These are phyloP conservation scores for Mastomys coucha DNA, from an alignment of 2,113 vertebrate species.

Conservation along the genomic window DNA sequence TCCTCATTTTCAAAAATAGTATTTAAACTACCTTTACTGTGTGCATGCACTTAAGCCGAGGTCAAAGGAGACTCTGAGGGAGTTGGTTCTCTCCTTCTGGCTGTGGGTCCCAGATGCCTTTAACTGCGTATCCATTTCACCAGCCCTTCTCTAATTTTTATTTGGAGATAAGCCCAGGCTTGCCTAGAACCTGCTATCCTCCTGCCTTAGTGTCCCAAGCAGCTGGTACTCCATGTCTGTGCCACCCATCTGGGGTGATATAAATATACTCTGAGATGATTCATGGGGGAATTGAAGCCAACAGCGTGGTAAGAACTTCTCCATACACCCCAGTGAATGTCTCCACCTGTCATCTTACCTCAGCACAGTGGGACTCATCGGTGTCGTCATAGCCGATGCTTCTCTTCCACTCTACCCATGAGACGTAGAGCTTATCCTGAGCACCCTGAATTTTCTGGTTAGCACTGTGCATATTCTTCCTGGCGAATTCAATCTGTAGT, in stretches of 20 bases:
- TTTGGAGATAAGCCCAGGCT: background rate
- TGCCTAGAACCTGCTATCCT: background rate
- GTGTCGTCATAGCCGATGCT: constrained; percentile 81
- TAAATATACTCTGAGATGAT: background rate
- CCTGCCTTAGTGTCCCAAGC: background rate
- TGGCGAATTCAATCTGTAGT: constrained; percentile 93
- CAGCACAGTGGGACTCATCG: constrained; percentile 85
- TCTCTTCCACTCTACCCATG: constrained; percentile 91
- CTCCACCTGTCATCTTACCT: constrained; percentile 86
- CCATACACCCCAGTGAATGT: background rate
- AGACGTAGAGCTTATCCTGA: constrained; percentile 88
- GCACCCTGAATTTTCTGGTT: constrained; percentile 91
- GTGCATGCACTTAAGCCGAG: background rate
- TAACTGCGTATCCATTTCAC: background rate
- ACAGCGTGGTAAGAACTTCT: background rate
- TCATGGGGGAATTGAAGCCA: background rate
- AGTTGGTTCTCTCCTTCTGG: background rate
- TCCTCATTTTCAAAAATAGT: background rate
- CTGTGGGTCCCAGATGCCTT: too few relatives aligned
- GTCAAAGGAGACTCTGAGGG: background rate
- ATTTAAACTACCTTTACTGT: background rate
- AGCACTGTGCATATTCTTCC: constrained; percentile 91
- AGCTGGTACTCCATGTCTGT: background rate
- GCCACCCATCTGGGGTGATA: background rate
- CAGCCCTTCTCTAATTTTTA: background rate